Conservation (phyloP, 2,797 vertebrate genomes). For the Helostoma temminkii region DNA sequence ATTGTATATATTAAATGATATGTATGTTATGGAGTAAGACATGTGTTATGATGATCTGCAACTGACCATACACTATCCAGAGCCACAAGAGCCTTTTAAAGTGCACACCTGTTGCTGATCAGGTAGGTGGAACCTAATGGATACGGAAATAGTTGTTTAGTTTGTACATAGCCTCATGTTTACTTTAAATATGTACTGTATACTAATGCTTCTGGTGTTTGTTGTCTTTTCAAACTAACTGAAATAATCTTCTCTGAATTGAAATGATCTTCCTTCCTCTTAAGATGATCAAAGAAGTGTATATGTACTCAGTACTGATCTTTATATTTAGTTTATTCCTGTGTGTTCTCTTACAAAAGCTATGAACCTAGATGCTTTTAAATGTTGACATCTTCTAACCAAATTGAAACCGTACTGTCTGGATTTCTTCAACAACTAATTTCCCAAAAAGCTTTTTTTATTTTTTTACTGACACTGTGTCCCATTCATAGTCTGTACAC, state of each 20-base stretch:
- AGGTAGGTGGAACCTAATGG: neutral
- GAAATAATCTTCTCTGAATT: neutral
- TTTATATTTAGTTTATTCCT: slow-evolving; percentile 4
- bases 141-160: slow-evolving; percentile 15
- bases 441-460: neutral
- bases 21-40: neutral
- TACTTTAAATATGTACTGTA: too few species aligned
- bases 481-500: slow-evolving; percentile 5
- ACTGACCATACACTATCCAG: neutral
- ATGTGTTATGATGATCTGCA: neutral
- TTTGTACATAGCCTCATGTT: neutral
- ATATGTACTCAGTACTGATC: slow-evolving; percentile 1
- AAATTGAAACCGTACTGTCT: slow-evolving; percentile 1
- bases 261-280: neutral
- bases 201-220: neutral
- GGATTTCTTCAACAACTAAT: slow-evolving; percentile 4
- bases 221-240: neutral
- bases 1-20: neutral
- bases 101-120: neutral
- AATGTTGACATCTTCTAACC: too few species aligned
- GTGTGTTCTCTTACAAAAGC: neutral
- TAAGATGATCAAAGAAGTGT: neutral
- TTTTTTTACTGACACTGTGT: neutral
- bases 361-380: neutral
- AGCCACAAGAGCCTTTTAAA: neutral